Evolutionary conservation across 2,797 vertebrate species (phyloP).

Genomic region (Nasua narica): DNA sequence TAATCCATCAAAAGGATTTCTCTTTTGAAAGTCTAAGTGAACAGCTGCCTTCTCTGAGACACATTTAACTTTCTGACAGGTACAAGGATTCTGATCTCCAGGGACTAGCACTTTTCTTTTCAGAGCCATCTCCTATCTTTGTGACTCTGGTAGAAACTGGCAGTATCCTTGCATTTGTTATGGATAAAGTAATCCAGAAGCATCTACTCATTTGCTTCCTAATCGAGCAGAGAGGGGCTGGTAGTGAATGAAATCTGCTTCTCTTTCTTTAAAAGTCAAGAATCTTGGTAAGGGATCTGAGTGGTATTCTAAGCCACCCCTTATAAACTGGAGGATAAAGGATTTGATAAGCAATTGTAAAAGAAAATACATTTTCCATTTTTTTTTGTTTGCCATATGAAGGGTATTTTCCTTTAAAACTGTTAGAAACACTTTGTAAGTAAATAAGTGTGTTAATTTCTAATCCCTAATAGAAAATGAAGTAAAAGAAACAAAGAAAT

Average conservation of each 20-base stretch:
- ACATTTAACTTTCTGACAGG: slow-evolving; percentile 81
- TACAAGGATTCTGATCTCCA: slow-evolving; percentile 72
- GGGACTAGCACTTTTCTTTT: slow-evolving; percentile 75
- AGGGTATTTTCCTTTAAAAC: background rate
- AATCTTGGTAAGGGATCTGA: background rate
- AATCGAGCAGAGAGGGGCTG: background rate
- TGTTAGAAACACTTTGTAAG: background rate
- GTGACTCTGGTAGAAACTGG: slow-evolving; percentile 56
- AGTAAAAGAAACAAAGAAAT: background rate
- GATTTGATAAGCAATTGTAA: background rate
- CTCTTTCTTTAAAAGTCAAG: background rate
- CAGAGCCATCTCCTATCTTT: slow-evolving; percentile 70
- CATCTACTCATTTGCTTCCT: slow-evolving; percentile 29
- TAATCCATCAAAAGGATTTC: slow-evolving; percentile 69
- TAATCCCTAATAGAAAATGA: background rate
- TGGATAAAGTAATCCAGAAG: slow-evolving; percentile 52
- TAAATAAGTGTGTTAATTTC: background rate
- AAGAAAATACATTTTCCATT: background rate
- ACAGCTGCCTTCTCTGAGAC: slow-evolving; percentile 72
- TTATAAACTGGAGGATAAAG: background rate
- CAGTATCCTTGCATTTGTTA: slow-evolving; percentile 41
- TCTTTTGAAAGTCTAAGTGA: slow-evolving; percentile 70
- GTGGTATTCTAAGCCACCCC: background rate
- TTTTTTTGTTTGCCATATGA: slow-evolving; percentile 19
- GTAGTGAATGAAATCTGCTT: slow-evolving; percentile 7